Evolutionary conservation across 35 echinoderm and acorn worm genomes (phyloP), one percentile per base, ranked within the genome.

Genomic region (Anneissia japonica): DNA sequence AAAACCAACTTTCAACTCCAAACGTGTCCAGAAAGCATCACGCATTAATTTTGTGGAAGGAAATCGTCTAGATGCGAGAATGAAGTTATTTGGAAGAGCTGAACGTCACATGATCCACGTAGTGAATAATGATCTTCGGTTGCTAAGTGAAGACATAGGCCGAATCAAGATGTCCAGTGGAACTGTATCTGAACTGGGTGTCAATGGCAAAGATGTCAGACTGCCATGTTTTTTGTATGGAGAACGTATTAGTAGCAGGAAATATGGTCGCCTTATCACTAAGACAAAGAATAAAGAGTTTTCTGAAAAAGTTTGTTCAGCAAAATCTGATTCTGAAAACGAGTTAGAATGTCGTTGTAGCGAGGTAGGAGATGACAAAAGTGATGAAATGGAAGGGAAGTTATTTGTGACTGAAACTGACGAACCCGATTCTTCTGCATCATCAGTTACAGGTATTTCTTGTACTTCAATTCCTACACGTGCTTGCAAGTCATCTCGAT

Each of bases 151-250:
- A 26, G 56, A 82, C 6, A 64, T 97, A 23, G 55, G 87, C 12
- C 45, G 85, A 13, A 90, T 97, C 14, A 33, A 86, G 19, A 23
- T 81, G 1, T 93, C 87, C 4, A 90, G 77, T 4, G 94, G 94
- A 1, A 81, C 30, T 30, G 75, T 97, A 32, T 80, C 80, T 0
- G 46, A 74, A 10, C 76, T 55, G 5, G 82, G 80, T 0, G 77
- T 84, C 0, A 46, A 76, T 21, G 38, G 39, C 1, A 37, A 87
- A 16, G 84, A 93, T 26, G 77, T 79, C 39, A 79, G 76, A 3
- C 72, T 82, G 1, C 84, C 88, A 34, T 90, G 83, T 34, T 97
- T 93, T 46, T 90, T 97, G 91, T 97, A 97, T 30, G 94, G 94
- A 0, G 81, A 90, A 38, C 86, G 94, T 30, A 72, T 93, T 16